A percentile compares a stretch with the other conserved stretches of the same genome.
These are phyloP conservation scores for Hesperophylax magnus DNA, from an alignment of 1,140 invertebrate species.

Conservation along the genomic window DNA sequence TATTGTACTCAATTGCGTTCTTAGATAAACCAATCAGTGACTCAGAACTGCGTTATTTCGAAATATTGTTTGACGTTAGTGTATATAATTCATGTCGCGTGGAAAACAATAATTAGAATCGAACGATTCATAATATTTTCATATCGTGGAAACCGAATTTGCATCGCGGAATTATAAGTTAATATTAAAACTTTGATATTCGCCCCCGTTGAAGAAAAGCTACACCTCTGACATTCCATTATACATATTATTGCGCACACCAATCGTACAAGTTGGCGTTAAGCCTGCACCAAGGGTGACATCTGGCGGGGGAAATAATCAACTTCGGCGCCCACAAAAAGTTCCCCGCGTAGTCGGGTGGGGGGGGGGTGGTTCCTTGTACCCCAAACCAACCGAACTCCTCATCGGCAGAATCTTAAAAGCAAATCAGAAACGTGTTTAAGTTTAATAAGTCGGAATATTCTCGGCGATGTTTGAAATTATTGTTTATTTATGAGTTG, in stretches of 20 bases:
- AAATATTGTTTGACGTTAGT: not conserved
- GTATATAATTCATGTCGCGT: not conserved
- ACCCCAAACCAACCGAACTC: not conserved
- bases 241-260: slow-evolving; percentile 34
- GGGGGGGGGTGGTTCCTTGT: not conserved
- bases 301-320: slow-evolving; percentile 55
- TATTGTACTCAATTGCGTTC: too few species aligned
- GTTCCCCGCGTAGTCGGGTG: not conserved
- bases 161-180: too few species aligned
- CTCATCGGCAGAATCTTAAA: slow-evolving; percentile 50
- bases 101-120: too few species aligned
- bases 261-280: slow-evolving; percentile 18
- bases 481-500: slow-evolving; percentile 58
- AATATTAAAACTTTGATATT: too few species aligned
- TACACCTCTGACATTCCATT: slow-evolving; percentile 23
- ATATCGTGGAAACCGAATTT: too few species aligned
- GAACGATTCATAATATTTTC: too few species aligned
- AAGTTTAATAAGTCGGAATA: slow-evolving; percentile 57
- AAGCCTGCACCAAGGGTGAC: slow-evolving; percentile 45
- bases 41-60: too few species aligned
- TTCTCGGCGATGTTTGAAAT: slow-evolving; percentile 55
- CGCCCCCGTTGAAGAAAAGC: not conserved
- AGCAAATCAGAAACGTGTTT: slow-evolving; percentile 58
- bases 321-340: slow-evolving; percentile 47
- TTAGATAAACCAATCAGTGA: too few species aligned